These are phyloP conservation scores for Phyllopteryx taeniolatus DNA, from an alignment of 2,113 vertebrate species.

Conservation along the genomic window DNA sequence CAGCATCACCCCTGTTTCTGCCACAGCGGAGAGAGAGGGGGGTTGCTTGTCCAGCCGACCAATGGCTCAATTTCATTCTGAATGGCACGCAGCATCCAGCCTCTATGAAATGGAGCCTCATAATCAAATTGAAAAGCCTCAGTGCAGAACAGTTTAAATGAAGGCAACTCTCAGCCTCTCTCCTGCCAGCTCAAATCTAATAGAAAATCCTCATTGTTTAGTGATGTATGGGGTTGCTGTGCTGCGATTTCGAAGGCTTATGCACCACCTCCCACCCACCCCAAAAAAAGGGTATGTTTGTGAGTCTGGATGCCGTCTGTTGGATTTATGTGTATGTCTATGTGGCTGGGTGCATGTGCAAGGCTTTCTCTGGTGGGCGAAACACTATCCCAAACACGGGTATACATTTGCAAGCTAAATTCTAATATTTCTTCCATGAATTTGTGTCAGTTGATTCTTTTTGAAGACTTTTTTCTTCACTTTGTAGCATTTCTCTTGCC, in stretches of 20 bases:
- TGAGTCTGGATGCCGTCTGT: slow-evolving; percentile 20
- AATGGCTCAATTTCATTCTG: slow-evolving; percentile 53
- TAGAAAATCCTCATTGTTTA: slow-evolving; percentile 46
- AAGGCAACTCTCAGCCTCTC: slow-evolving; percentile 45
- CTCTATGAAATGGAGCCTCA: slow-evolving; percentile 64
- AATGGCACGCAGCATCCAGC: slow-evolving; percentile 48
- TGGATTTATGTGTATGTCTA: neutral
- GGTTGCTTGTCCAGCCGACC: slow-evolving; percentile 36
- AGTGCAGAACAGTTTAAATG: slow-evolving; percentile 70
- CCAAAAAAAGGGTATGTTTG: slow-evolving; percentile 32
- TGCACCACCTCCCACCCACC: slow-evolving; percentile 5
- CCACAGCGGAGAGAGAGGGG: slow-evolving; percentile 25
- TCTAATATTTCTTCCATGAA: too few species aligned
- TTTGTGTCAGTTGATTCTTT: too few species aligned
- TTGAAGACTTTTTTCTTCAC: too few species aligned
- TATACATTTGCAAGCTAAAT: too few species aligned
- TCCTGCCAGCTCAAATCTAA: slow-evolving; percentile 44
- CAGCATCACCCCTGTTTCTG: slow-evolving; percentile 23
- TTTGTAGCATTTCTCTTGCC: too few species aligned
- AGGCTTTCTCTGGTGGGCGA: neutral
- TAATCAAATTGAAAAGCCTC: slow-evolving; percentile 70
- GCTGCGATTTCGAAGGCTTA: slow-evolving; percentile 28
- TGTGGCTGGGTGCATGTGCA: neutral
- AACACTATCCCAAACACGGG: too few species aligned
- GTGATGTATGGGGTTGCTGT: slow-evolving; percentile 20